Evolutionary conservation across 2,797 vertebrate genomes (phyloP), one percentile per base, ranked within the genome.

Genomic region (Eremophila alpestris): DNA sequence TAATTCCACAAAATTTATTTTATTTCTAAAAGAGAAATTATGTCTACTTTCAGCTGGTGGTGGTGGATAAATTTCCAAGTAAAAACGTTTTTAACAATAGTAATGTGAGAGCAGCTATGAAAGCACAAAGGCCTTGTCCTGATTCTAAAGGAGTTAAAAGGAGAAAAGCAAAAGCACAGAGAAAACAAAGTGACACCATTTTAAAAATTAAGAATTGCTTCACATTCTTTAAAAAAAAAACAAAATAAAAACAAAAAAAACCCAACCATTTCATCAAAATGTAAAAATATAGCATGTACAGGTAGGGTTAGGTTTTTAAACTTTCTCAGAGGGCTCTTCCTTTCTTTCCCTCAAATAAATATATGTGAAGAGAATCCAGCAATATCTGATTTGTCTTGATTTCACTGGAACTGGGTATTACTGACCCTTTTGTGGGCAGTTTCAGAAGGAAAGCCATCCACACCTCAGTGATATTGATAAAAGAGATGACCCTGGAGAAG

Each of bases 281-380:
- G 0, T 40, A 6, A 21, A 55, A 56, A 6, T 5, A 1, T 0
- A 13, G 0, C 6, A 17, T 5, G 3, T 15, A 19, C 20, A 13
- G 17, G 7, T 16, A 21, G 32, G 7, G 5, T 26, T 3, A 8
- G 7, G 11, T n/a, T 86, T 92, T 86, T 26, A 36, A 59, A 54
- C 7, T 46, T 78, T 34, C 23, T 62, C 3, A 17, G 3, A 7
- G 18, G 4, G 3, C 1, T 65, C 13, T 45, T 82, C 7, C 4
- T 40, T 85, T 65, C 3, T 21, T 80, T 65, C 27, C 45, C 43
- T 83, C 30, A 24, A 55, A 48, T 15, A 55, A 34, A 63, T 4
- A 3, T 4, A 32, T 32, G 56, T 56, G 9, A 11, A 20, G 13
- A 65, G 3, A 43, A 65, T 30, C 52, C n/a, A 48, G 2, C 10